Evolutionary conservation across 2,113 vertebrate genomes (phyloP), one percentile per base, ranked within the genome.

Genomic region (Ahaetulla prasina): DNA sequence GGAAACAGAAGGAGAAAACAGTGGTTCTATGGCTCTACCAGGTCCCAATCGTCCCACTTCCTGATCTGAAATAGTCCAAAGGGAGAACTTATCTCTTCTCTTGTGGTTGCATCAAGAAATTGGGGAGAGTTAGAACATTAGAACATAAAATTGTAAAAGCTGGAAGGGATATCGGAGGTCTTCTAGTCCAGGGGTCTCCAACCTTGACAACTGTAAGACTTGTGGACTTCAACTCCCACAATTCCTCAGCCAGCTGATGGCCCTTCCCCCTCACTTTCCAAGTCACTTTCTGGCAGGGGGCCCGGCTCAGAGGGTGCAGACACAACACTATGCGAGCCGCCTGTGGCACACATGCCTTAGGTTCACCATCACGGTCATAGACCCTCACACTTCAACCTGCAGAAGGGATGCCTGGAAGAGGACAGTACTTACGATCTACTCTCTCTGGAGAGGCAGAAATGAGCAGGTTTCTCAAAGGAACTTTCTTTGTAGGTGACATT

Each of bases 351-450:
- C n/a, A n/a, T n/a, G n/a, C n/a, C n/a, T n/a, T n/a, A n/a, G n/a
- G n/a, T n/a, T n/a, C n/a, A n/a, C n/a, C n/a, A n/a, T n/a, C n/a
- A n/a, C n/a, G n/a, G 20, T 55, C 2, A 7, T 55, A 55, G 54
- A 55, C 4, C 20, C 54, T 55, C 54, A 55, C 54, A 22, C 22
- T 23, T 96, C 55, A 89, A 8, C 90, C 89, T 14, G 1, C 94
- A 89, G 89, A 93, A 91, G 89, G 94, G 90, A 93, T 87, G 92
- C 92, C 94, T 85, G 53, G 53, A 89, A 91, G 68, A 35, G 90
- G 93, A 91, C 50, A 93, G 89, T 53, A 95, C 95, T 93, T 95
- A 94, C 94, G 95, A 54, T 93, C 80, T 87, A 94, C 94, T 93
- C 95, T 4, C 39, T 4, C 39, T 27, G 45, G 25, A 89, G 90